These are phyloP conservation scores for Tryphoninae sp. DNA, from an alignment of 2,888 invertebrate genomes.

Conservation along the genomic window DNA sequence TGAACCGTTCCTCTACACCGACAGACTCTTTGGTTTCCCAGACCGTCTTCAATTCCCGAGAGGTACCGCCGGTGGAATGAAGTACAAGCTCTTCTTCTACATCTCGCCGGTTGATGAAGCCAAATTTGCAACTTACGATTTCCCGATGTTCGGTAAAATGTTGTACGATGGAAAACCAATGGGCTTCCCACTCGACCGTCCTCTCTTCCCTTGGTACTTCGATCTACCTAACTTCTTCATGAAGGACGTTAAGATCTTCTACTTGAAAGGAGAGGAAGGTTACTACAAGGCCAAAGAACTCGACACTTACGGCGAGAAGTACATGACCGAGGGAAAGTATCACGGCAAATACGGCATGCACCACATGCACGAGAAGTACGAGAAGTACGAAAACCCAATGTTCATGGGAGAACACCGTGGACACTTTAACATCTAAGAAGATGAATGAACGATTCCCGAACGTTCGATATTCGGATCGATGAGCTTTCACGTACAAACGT, in stretches of 20 bases:
- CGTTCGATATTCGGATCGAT: slow-evolving; percentile 12
- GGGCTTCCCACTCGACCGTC: slow-evolving; percentile 85
- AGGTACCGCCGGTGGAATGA: slow-evolving; percentile 85
- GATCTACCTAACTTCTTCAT: slow-evolving; percentile 84
- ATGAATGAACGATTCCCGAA: slow-evolving; percentile 31
- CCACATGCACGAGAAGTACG: slow-evolving; percentile 45
- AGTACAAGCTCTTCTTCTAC: slow-evolving; percentile 85
- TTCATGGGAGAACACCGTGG: slow-evolving; percentile 32
- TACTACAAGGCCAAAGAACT: slow-evolving; percentile 45
- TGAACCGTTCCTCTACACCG: slow-evolving; percentile 76
- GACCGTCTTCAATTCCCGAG: slow-evolving; percentile 85
- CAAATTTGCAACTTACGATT: slow-evolving; percentile 80
- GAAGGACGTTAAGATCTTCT: slow-evolving; percentile 84
- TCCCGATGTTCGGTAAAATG: slow-evolving; percentile 81
- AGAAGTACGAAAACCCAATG: slow-evolving; percentile 56
- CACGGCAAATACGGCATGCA: slow-evolving; percentile 41
- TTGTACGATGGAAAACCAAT: slow-evolving; percentile 82
- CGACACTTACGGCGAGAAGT: slow-evolving; percentile 50
- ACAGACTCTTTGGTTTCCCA: slow-evolving; percentile 81
- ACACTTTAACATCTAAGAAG: slow-evolving; percentile 56
- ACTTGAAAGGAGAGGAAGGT: slow-evolving; percentile 79
- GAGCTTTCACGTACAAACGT: slow-evolving; percentile 26
- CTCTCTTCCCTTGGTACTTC: slow-evolving; percentile 81
- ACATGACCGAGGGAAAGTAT: slow-evolving; percentile 45
- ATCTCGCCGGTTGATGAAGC: slow-evolving; percentile 83